phyloP scores from a whole-genome alignment of 92 coral and sea anemone species.

The Parazoanthus swiftii region DNA sequence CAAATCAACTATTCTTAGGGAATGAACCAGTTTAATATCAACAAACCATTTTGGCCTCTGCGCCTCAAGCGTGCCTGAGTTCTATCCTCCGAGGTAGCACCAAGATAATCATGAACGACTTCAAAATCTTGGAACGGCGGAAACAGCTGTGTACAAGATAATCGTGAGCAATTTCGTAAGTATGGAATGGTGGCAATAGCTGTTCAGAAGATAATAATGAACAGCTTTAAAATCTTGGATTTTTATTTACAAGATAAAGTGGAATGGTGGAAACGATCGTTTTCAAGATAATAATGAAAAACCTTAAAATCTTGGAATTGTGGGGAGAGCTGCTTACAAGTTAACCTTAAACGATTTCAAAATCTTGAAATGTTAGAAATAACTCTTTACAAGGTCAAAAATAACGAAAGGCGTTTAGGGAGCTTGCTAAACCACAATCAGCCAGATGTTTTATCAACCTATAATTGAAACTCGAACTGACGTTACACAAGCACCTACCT shows the following conservation, averaged over 20 bases:
- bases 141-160: conserved; percentile 59
- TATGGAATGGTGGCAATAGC: conserved; percentile 78
- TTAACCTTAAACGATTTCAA: conserved; percentile 93
- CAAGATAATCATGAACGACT: conserved; percentile 91
- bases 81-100: conserved; percentile 65
- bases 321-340: conserved; percentile 50
- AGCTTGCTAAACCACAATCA: not conserved
- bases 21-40: not conserved
- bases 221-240: conserved; percentile 86
- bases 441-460: not conserved
- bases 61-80: conserved; percentile 87
- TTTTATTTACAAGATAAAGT: conserved; percentile 43
- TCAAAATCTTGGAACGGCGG: conserved; percentile 96
- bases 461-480: no score
- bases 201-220: conserved; percentile 64
- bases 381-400: conserved; percentile 34
- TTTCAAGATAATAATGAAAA: conserved; percentile 34
- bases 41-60: conserved; percentile 94
- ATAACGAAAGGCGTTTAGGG: not conserved
- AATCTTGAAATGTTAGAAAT: conserved; percentile 89
- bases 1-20: not conserved
- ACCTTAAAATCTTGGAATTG: conserved; percentile 91
- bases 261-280: conserved; percentile 74
- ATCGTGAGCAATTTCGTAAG: conserved; percentile 90
- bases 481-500: no score